These are phyloP conservation scores for Drymodes brunneopygia DNA, from an alignment of 2,113 vertebrate species.

Conservation along the genomic window DNA sequence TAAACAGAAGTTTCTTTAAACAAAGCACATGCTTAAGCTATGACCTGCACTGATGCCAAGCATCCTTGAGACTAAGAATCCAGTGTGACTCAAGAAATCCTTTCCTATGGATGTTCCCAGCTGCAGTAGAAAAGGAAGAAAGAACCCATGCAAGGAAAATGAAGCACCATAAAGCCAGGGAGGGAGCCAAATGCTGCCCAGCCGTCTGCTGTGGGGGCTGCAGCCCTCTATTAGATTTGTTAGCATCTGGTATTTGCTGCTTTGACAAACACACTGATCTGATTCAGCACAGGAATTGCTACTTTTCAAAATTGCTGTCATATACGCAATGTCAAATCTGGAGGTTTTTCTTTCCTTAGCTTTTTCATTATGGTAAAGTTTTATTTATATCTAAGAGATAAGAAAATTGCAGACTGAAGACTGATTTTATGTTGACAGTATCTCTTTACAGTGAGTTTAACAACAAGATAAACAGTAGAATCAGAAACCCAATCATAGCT, in stretches of 20 bases:
- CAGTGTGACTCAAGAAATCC: background rate
- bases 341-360: background rate
- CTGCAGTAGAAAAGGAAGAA: background rate
- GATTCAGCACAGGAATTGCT: background rate
- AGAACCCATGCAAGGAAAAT: background rate
- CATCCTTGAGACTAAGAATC: background rate
- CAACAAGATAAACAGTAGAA: background rate
- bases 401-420: background rate
- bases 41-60: background rate
- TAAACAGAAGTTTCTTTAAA: slow-evolving; percentile 35
- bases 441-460: background rate
- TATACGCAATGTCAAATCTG: background rate
- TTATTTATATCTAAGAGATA: background rate
- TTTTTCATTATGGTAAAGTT: background rate
- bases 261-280: background rate
- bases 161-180: background rate
- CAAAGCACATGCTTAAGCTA: slow-evolving; percentile 26
- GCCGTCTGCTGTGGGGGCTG: background rate
- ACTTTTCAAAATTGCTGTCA: background rate
- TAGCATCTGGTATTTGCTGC: background rate
- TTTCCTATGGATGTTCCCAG: background rate
- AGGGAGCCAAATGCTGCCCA: background rate
- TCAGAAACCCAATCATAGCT: background rate
- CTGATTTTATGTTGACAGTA: background rate
- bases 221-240: background rate